Evolutionary conservation across 2,797 vertebrate species (phyloP).

Genomic region (Champsocephalus esox): DNA sequence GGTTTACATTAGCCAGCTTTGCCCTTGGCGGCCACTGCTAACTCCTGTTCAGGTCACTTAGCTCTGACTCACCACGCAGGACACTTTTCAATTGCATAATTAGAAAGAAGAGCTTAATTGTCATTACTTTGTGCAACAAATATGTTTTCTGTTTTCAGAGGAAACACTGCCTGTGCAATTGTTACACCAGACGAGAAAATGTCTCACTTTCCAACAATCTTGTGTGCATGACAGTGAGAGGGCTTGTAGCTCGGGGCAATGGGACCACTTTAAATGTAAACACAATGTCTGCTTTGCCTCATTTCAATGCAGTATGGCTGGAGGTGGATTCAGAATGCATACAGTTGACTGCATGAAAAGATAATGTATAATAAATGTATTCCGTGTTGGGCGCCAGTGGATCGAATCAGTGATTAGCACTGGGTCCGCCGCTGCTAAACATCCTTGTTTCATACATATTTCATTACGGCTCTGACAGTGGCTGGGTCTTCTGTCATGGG

Average conservation of each 20-base stretch:
- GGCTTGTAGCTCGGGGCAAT: slow-evolving; percentile 69
- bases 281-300: slow-evolving; percentile 71
- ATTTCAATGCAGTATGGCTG: slow-evolving; percentile 70
- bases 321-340: slow-evolving; percentile 77
- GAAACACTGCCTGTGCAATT: slow-evolving; percentile 44
- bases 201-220: slow-evolving; percentile 62
- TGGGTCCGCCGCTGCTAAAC: slow-evolving; percentile 62
- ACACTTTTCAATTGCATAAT: slow-evolving; percentile 56
- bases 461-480: slow-evolving; percentile 77
- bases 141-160: slow-evolving; percentile 60
- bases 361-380: slow-evolving; percentile 82
- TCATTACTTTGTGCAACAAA: slow-evolving; percentile 57
- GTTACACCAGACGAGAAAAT: slow-evolving; percentile 43
- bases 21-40: slow-evolving; percentile 84
- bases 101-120: slow-evolving; percentile 62
- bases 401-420: slow-evolving; percentile 84
- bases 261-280: slow-evolving; percentile 78
- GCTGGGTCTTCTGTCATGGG: slow-evolving; percentile 77
- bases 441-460: slow-evolving; percentile 87
- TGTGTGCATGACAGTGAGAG: slow-evolving; percentile 61
- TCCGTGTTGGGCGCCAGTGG: slow-evolving; percentile 57
- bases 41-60: slow-evolving; percentile 86
- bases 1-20: slow-evolving; percentile 86
- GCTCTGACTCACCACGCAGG: slow-evolving; percentile 63
- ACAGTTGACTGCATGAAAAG: slow-evolving; percentile 79